Evolutionary conservation across 1,140 invertebrate genomes (phyloP).

Genomic region (Heterodera carotae): DNA sequence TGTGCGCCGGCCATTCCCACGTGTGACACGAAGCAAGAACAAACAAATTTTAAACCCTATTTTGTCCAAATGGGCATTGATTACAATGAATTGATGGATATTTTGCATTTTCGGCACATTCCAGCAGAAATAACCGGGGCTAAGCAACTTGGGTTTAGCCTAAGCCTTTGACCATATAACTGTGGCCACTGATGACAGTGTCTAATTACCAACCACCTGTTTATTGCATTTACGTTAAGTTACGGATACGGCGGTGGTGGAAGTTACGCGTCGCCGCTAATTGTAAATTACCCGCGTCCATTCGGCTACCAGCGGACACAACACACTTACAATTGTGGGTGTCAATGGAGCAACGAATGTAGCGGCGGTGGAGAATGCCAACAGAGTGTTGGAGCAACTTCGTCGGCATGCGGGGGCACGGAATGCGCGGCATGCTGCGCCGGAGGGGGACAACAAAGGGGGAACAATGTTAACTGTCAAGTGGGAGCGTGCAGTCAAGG

Average conservation of each 20-base stretch:
- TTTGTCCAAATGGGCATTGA: no score
- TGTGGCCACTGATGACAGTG: no score
- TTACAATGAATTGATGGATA: no score
- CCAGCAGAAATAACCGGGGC: no score
- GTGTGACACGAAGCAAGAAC: conserved; percentile 2
- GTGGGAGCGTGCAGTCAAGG: no score
- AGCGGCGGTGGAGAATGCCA: neutral
- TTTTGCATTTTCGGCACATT: no score
- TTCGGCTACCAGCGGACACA: conserved; percentile 29
- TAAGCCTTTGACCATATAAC: no score
- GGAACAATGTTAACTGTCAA: no score
- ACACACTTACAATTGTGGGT: conserved; percentile 2
- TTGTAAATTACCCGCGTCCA: conserved; percentile 19
- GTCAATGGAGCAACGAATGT: neutral
- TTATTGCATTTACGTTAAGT: neutral
- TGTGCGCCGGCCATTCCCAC: conserved; percentile 27
- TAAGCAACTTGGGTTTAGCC: no score
- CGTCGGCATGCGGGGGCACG: neutral
- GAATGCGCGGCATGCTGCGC: neutral
- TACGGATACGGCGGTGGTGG: conserved; percentile 11
- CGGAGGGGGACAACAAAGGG: no score
- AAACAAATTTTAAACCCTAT: conserved; percentile 9
- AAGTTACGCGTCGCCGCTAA: conserved; percentile 17
- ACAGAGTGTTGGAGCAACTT: neutral
- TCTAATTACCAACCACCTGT: no score